Conservation (phyloP, 64 coral and sea anemone species). For the Actinia equina region DNA sequence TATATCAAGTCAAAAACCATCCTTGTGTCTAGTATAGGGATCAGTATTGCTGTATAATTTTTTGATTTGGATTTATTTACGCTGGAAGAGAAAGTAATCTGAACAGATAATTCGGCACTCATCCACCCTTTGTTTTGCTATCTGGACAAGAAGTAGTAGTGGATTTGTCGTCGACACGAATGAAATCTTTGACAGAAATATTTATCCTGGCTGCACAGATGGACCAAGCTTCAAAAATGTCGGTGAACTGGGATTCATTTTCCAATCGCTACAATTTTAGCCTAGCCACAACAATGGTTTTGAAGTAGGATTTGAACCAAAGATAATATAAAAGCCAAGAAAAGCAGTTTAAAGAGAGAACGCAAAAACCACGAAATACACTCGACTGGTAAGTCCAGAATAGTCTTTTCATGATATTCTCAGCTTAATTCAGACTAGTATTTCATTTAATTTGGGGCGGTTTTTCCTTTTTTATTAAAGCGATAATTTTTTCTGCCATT, state of each 20-base stretch:
- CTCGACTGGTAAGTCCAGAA: constrained; percentile 4
- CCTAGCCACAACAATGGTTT: neutral
- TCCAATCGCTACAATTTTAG: neutral
- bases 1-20: neutral
- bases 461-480: neutral
- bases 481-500: neutral
- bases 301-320: constrained; percentile 9
- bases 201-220: neutral
- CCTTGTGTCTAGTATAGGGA: neutral
- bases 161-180: neutral
- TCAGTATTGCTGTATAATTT: neutral
- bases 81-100: neutral
- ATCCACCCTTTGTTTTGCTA: constrained; percentile 3
- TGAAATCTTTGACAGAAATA: neutral
- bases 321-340: neutral
- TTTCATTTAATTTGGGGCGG: neutral
- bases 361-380: neutral
- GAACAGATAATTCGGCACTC: constrained; percentile 13
- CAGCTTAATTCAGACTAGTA: neutral
- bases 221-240: neutral
- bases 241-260: neutral
- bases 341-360: neutral
- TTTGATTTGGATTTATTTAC: neutral
- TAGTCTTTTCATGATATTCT: neutral
- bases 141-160: neutral